Base-by-base conservation (phyloP, 1,140 invertebrate genomes). In the Asobara japonica region DNA sequence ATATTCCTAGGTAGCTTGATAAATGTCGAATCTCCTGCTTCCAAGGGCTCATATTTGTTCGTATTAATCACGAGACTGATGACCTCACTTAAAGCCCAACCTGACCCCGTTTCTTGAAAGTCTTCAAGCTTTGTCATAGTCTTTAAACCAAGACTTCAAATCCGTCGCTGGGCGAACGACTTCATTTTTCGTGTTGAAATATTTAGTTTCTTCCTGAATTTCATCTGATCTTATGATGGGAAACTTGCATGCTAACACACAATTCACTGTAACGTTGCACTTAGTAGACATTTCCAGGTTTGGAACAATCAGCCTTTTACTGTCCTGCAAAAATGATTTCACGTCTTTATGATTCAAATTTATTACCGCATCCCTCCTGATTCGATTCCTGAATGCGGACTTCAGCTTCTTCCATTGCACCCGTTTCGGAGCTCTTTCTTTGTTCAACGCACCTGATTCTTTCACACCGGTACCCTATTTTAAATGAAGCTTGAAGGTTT, bases 1-100 rank as follows among this genome's bases (percentile, higher is more conserved):
- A 87, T 83, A 72, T 79, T 71, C 27, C 74, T 66, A 30, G 83
- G 80, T 73, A 83, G 71, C 7, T 77, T 73, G 60, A 81, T 77
- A 73, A 64, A 83, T 16, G 82, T 80, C 36, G 76, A 77, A 13
- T 69, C 25, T 29, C 74, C 69, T 18, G 75, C 81, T 11, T 56
- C 38, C 22, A 82, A 64, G n/a, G 83, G 81, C 22, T 78, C 80
- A 78, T 81, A 81, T 36, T 73, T 69, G 56, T 77, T 77, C 4
- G 76, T 76, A 65, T 74, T 77, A 2, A 79, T 30, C 45, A 61
- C 41, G 16, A 78, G 31, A 68, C 76, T 69, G 5, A 73, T 69
- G 11, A 75, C 76, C 73, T 76, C 73, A 11, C 16, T 60, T 45
- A 74, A 69, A 27, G 66, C 45, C 74, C 74, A 77, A 1, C 73